Evolutionary conservation across 2,113 vertebrate genomes (phyloP).

Genomic region (Ammospiza nelsoni): DNA sequence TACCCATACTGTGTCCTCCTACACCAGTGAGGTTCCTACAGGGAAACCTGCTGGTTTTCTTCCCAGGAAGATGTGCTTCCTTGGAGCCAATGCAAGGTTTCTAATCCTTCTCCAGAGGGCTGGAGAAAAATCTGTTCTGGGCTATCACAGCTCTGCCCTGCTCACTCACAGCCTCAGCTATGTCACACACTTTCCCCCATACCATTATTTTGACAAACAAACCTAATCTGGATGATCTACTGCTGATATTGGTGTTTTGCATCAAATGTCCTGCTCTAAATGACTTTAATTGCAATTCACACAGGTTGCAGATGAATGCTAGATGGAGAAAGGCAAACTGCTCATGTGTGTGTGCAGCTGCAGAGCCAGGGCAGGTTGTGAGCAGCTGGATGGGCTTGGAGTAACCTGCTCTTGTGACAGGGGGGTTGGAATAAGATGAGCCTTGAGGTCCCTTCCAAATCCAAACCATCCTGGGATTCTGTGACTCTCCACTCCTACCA

Average conservation of each 20-base stretch:
- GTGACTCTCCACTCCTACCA: neutral
- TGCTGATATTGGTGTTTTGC: constrained; percentile 29
- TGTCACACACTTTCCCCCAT: neutral
- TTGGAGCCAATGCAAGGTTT: neutral
- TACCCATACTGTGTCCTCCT: no score
- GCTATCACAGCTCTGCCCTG: neutral
- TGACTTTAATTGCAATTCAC: neutral
- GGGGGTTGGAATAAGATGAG: neutral
- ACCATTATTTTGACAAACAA: constrained; percentile 11
- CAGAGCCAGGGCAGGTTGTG: neutral
- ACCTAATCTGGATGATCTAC: neutral
- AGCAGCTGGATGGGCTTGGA: neutral
- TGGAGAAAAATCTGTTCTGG: neutral
- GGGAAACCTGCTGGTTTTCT: no score
- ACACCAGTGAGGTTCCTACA: neutral
- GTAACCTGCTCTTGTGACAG: neutral
- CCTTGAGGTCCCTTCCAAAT: neutral
- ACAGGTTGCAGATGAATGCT: neutral
- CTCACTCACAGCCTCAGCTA: neutral
- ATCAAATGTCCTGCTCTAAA: neutral
- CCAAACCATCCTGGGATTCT: neutral
- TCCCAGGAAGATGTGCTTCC: neutral
- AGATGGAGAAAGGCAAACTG: neutral
- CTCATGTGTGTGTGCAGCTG: neutral
- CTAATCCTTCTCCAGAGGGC: neutral